Percentiles rank a stretch among this genome's conserved stretches.
Evolutionary conservation across 2,113 vertebrate genomes (phyloP).

Genomic region (Halichoeres trimaculatus): DNA sequence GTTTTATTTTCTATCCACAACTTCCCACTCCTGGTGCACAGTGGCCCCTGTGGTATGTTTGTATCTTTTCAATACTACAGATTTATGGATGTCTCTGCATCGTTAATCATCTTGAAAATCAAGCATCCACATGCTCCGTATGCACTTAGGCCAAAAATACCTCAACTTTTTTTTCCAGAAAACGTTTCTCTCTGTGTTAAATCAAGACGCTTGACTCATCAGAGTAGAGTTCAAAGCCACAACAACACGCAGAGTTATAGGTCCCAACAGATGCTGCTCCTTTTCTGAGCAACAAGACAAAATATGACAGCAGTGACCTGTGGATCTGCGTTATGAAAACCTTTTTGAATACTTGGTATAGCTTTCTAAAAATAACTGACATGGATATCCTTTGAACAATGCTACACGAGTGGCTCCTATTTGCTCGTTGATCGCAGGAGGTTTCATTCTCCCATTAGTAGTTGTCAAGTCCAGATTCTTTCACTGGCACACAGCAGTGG

Average conservation of each 20-base stretch:
- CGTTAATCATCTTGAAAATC: slow-evolving; percentile 72
- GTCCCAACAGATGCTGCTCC: slow-evolving; percentile 55
- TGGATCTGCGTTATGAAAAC: slow-evolving; percentile 61
- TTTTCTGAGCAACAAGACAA: slow-evolving; percentile 28
- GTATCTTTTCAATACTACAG: slow-evolving; percentile 66
- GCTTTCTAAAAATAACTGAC: slow-evolving; percentile 76
- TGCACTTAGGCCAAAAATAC: slow-evolving; percentile 63
- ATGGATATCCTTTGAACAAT: slow-evolving; percentile 73
- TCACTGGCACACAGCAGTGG: not conserved
- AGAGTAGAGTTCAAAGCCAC: slow-evolving; percentile 61
- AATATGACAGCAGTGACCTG: slow-evolving; percentile 47
- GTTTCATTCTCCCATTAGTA: slow-evolving; percentile 64
- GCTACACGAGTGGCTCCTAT: slow-evolving; percentile 66
- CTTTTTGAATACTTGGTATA: slow-evolving; percentile 67
- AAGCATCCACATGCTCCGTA: slow-evolving; percentile 53
- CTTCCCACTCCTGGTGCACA: slow-evolving; percentile 67
- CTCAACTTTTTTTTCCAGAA: slow-evolving; percentile 55
- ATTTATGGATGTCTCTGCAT: slow-evolving; percentile 68
- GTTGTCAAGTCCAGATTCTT: slow-evolving; percentile 49
- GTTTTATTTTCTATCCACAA: slow-evolving; percentile 58
- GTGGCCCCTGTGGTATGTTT: slow-evolving; percentile 69
- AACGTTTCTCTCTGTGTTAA: slow-evolving; percentile 62
- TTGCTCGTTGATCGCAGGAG: slow-evolving; percentile 58
- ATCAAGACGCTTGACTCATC: slow-evolving; percentile 64
- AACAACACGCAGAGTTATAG: slow-evolving; percentile 46